Base-by-base conservation (phyloP, 2,113 vertebrate genomes). In the Gila orcuttii region DNA sequence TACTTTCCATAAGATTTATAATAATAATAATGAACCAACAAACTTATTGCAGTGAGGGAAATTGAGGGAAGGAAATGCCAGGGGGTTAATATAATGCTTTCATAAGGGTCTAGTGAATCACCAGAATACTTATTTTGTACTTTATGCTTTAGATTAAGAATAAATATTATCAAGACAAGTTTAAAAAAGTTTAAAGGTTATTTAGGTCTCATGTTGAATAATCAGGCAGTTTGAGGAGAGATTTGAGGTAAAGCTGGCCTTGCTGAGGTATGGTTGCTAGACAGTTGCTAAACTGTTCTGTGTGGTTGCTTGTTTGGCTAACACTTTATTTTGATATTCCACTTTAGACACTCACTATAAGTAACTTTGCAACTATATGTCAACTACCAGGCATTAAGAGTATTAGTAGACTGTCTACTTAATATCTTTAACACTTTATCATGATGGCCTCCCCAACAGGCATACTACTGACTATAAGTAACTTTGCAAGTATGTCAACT, bases 21-120 rank as follows among this genome's bases (percentile, higher is more conserved):
- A 55, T 39, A 36, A 15, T 60, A 79, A 15, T 60, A 79, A 79
- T n/a, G 77, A 60, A 62, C 28, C 77, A 59, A 79, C 11, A 59
- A 11, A 59, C 21, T 21, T 7, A n/a, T 2, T 1, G 12, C 31
- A 23, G 12, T 36, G 77, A 36, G 42, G 42, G 42, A 55, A 33
- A 21, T 21, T 33, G 4, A 28, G 3, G 25, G 17, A 33, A 77
- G 25, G 4, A 77, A 77, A 77, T 77, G 75, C 25, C 75, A 55
- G 47, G 33, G 28, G 15, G 28, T 33, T 77, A 77, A 77, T 33
- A 12, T 33, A 55, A 55, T 77, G 75, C 50, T 52, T 55, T 77
- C 7, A 55, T 55, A 33, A 55, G 50, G 25, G 50, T 19, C 75
- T 10, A 28, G 50, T 77, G 75, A 55, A 55, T 77, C 75, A 55